A percentile compares a stretch with the other conserved stretches of the same genome.
phyloP scores from a whole-genome alignment of 37 sponge, comb jelly and placozoan genomes.

The Beroe forskalii region DNA sequence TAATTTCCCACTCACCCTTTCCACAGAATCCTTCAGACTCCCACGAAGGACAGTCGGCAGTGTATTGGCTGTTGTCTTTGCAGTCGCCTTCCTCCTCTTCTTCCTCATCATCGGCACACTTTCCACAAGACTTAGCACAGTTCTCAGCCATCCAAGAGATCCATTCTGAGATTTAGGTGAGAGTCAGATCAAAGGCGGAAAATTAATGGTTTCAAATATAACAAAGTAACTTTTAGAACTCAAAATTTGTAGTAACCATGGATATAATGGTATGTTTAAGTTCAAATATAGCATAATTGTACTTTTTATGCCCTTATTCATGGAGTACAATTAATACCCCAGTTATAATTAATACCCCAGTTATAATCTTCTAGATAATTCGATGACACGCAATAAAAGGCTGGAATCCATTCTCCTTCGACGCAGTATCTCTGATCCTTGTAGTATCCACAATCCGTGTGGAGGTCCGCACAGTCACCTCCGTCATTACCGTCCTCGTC shows the following conservation, averaged over 20 bases:
- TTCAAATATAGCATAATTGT: too few species aligned
- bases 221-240: too few species aligned
- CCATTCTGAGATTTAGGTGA: not conserved
- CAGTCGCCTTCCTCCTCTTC: not conserved
- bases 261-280: too few species aligned
- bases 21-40: not conserved
- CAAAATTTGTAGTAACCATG: too few species aligned
- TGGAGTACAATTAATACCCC: too few species aligned
- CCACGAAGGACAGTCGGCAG: conserved; percentile 19
- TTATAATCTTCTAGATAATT: too few species aligned
- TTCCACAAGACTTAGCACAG: conserved; percentile 1
- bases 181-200: too few species aligned
- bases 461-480: not conserved
- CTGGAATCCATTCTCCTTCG: not conserved
- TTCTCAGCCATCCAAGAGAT: not conserved
- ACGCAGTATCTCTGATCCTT: not conserved
- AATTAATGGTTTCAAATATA: too few species aligned
- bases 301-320: too few species aligned
- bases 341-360: too few species aligned
- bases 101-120: not conserved
- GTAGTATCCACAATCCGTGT: not conserved
- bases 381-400: too few species aligned
- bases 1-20: not conserved
- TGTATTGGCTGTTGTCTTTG: not conserved
- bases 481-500: conserved; percentile 16